Evolutionary conservation across 92 coral and sea anemone genomes (phyloP), one percentile per base, ranked within the genome.

Genomic region (Phenganax marumi): DNA sequence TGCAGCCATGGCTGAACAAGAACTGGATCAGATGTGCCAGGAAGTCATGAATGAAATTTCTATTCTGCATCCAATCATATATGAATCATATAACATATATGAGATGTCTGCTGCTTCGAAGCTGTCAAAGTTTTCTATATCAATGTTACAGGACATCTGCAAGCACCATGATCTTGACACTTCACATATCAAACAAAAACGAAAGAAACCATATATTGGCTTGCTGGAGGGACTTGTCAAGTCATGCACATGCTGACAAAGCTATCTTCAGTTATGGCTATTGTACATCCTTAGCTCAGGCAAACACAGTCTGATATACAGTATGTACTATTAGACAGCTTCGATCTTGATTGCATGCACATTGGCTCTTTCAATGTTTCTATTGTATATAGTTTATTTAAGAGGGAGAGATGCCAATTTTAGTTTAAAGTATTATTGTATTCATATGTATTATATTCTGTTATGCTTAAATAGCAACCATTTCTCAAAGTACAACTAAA

Each of bases 161-260:
- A 78, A 84, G 81, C 82, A 87, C 70, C 75, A 55, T 77, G 87
- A 87, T 12, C 83, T 87, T 61, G 90, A 87, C 81, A 83, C 53
- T 47, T 84, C 86, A n/a, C 26, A 24, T 47, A 80, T 85, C 21
- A 80, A 77, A 73, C 72, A 62, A 47, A 88, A 80, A 74, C 56
- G 91, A 79, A 85, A 85, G 82, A 85, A 85, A 33, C 91, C 91
- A 8, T 88, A 88, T 71, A 83, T 85, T 77, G 90, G 84, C 73
- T 66, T 84, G 57, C 50, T 88, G 60, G 53, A 47, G 8, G 85
- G 71, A 56, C 63, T 88, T 69, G 85, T 84, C 46, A 88, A 80
- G 78, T 69, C 76, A 52, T 88, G 88, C 73, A 63, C 88, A 60
- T 84, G 88, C 76, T 84, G 21, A 51, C 19, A 25, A 68, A 68